phyloP scores from a whole-genome alignment of 2,797 vertebrate species.

The Alosa sapidissima region DNA sequence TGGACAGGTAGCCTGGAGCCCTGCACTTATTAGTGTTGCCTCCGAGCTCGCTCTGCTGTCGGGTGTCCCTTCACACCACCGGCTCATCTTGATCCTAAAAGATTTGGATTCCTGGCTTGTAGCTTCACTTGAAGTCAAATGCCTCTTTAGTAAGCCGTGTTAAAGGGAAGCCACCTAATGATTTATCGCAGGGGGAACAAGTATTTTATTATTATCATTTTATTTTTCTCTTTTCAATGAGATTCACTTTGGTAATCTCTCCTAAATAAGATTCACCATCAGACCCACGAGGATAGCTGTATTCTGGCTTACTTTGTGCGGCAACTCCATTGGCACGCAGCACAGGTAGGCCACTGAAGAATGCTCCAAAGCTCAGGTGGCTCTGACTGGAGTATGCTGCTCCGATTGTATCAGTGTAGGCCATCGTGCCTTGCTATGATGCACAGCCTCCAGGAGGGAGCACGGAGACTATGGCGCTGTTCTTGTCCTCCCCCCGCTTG shows the following conservation, averaged over 20 bases:
- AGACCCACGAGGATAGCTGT: neutral
- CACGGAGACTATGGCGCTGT: neutral
- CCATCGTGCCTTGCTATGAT: neutral
- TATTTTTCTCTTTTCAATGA: too few species aligned
- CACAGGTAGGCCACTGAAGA: neutral
- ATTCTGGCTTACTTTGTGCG: neutral
- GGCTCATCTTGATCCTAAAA: neutral
- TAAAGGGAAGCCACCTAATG: neutral
- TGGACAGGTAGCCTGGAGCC: slow-evolving; percentile 68
- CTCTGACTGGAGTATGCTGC: neutral
- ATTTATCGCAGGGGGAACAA: neutral
- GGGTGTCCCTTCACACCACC: neutral
- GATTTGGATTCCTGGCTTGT: neutral
- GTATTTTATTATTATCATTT: neutral
- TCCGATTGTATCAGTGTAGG: neutral
- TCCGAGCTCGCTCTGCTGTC: neutral
- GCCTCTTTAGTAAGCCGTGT: neutral
- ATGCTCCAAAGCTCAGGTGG: slow-evolving; percentile 21
- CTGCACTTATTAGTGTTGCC: slow-evolving; percentile 30
- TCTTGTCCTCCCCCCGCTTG: neutral
- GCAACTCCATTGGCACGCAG: too few species aligned
- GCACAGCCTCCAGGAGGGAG: neutral
- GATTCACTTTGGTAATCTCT: neutral
- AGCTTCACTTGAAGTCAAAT: neutral
- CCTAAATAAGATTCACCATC: neutral